Base-by-base conservation (phyloP, 2,113 vertebrate species). In the Datnioides undecimradiatus region DNA sequence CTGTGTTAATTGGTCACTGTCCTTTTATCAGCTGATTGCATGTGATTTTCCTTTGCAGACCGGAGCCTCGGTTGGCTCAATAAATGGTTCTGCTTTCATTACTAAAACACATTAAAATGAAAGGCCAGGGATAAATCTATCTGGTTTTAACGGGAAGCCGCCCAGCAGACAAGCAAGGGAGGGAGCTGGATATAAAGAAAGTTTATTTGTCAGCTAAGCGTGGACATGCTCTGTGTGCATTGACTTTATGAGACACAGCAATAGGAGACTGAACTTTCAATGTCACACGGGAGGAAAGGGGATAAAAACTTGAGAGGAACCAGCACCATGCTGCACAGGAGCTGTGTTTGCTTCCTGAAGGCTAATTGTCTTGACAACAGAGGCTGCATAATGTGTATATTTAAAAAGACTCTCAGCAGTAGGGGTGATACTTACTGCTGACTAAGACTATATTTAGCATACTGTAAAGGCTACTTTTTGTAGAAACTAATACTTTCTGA, bases 401-500 rank as follows among this genome's bases (percentile, higher is more conserved):
- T 52, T 52, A 38, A 55, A 36, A 66, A 57, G 36, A 41, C 19
- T 51, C 29, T 71, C 52, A 48, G 57, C 60, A 67, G 65, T 13
- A 54, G 23, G 57, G 43, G 40, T n/a, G 34, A 73, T 41, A 25
- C 29, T 27, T 27, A 31, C 59, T 65, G 84, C 65, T 87, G 83
- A 85, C 83, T 79, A 55, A 68, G 72, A 52, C 29, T 78, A 49
- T 76, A 73, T 84, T 88, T 74, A 79, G 79, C 70, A 85, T 52
- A 62, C 62, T 58, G 66, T 62, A 43, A 76, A 23, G 79, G 45
- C 46, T 68, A 68, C 60, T 62, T 64, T 77, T 80, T 27, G 65
- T 78, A 76, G 73, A 78, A 90, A 83, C 66, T 58, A 82, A 88
- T 68, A 43, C 43, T 76, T 79, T 82, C 78, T 80, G 73, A 91